A percentile compares a stretch with the other conserved stretches of the same genome.
These are phyloP conservation scores for Pangasianodon gigas DNA, from an alignment of 2,113 vertebrate species.

Conservation along the genomic window DNA sequence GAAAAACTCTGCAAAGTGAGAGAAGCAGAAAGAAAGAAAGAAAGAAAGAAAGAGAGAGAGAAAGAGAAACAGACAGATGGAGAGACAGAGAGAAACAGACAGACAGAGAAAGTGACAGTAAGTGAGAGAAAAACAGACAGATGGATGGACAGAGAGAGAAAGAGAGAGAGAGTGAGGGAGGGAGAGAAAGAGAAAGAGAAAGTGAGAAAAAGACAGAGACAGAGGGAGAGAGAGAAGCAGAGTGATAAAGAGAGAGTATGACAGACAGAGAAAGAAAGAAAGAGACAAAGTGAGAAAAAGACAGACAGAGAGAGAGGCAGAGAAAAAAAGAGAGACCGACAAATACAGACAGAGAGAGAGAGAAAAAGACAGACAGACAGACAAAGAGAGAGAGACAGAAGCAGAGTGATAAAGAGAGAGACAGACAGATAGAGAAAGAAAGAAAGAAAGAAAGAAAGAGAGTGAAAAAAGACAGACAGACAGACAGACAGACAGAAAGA, in stretches of 20 bases:
- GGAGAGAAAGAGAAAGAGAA: not conserved
- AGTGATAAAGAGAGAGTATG: not conserved
- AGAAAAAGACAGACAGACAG: too few relatives aligned
- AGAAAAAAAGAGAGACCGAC: not conserved
- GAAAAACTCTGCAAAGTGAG: not conserved
- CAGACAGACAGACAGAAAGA: not conserved
- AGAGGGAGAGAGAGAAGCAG: not conserved
- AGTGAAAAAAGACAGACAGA: not conserved
- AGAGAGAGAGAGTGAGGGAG: not conserved
- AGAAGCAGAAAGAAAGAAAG: not conserved
- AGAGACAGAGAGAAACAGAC: not conserved
- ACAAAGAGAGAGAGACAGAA: not conserved
- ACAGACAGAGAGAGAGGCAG: not conserved
- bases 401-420: not conserved
- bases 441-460: not conserved
- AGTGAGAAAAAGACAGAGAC: not conserved
- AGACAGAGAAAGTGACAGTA: not conserved
- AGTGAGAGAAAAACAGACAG: not conserved
- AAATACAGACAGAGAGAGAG: accelerated
- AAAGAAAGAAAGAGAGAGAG: not conserved
- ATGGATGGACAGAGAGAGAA: not conserved
- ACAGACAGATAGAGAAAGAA: not conserved
- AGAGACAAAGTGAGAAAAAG: not conserved
- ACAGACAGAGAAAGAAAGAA: not conserved
- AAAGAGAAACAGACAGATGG: not conserved